Evolutionary conservation across 2,797 vertebrate genomes (phyloP).

Genomic region (Myotis vivesi): DNA sequence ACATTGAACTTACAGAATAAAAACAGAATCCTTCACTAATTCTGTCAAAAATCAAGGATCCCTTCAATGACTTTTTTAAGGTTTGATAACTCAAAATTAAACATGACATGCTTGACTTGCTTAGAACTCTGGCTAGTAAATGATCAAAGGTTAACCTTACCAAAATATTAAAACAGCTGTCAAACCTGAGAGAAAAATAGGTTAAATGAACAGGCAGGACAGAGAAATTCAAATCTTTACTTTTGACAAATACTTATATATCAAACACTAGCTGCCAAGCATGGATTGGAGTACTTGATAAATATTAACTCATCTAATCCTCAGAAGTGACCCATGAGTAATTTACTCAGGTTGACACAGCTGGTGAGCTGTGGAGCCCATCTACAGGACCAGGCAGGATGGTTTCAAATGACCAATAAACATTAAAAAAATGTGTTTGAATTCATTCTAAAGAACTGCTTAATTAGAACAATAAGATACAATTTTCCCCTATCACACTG

Average conservation of each 20-base stretch:
- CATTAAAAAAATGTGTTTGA: background rate
- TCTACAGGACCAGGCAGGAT: background rate
- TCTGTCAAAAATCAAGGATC: conserved; percentile 54
- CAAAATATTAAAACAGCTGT: conserved; percentile 46
- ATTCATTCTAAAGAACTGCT: background rate
- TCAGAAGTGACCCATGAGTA: background rate
- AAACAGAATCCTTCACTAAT: conserved; percentile 68
- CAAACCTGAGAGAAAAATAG: background rate
- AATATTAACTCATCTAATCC: conserved; percentile 28
- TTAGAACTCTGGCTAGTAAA: conserved; percentile 46
- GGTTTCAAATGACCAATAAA: background rate
- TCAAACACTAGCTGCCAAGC: background rate
- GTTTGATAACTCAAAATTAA: conserved; percentile 66
- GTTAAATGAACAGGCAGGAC: background rate
- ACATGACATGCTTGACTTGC: conserved; percentile 15
- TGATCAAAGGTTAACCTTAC: conserved; percentile 20
- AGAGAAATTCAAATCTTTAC: conserved; percentile 12
- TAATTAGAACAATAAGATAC: background rate
- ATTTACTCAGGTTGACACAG: background rate
- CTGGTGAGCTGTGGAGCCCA: background rate
- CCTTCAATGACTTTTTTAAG: conserved; percentile 53
- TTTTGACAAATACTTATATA: conserved; percentile 29
- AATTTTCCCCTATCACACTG: background rate
- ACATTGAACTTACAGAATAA: conserved; percentile 61
- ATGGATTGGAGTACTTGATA: conserved; percentile 46